A percentile compares a stretch with the other conserved stretches of the same genome.
phyloP scores from a whole-genome alignment of 2,888 invertebrate species.

The Drosophila rellima region DNA sequence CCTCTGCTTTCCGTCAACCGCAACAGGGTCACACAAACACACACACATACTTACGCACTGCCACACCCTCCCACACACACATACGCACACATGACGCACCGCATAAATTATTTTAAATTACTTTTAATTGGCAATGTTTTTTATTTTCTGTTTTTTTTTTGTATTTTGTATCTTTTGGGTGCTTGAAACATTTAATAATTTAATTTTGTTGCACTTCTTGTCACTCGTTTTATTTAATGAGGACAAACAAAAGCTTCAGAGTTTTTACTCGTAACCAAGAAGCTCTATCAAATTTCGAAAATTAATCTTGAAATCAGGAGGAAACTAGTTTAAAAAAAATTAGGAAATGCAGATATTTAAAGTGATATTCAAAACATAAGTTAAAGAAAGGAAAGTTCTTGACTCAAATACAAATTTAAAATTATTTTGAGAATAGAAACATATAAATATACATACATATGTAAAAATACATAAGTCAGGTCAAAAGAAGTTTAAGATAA shows the following conservation, averaged over 20 bases:
- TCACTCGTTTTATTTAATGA: background rate
- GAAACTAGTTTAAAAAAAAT: background rate
- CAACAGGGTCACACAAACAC: slow-evolving; percentile 38
- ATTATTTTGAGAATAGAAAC: too few species aligned
- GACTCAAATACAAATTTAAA: too few species aligned
- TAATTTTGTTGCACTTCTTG: slow-evolving; percentile 32
- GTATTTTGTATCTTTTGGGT: slow-evolving; percentile 22
- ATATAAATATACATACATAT: too few species aligned
- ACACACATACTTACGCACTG: slow-evolving; percentile 25
- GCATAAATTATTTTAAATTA: slow-evolving; percentile 80
- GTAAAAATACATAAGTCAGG: too few species aligned
- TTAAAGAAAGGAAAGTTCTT: too few species aligned
- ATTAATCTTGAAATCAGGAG: background rate
- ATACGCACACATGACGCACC: slow-evolving; percentile 62
- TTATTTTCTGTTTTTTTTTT: slow-evolving; percentile 22
- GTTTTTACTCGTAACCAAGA: background rate
- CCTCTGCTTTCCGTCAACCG: slow-evolving; percentile 33
- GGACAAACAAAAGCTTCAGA: background rate
- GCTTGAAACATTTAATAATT: slow-evolving; percentile 56
- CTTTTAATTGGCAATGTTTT: slow-evolving; percentile 76
- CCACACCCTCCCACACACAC: slow-evolving; percentile 43
- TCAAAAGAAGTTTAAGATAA: too few species aligned
- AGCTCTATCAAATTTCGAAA: background rate
- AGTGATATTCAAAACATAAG: background rate
- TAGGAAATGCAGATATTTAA: background rate